Evolutionary conservation across 1,140 invertebrate species (phyloP).

Genomic region (Drosophila nebulosa): DNA sequence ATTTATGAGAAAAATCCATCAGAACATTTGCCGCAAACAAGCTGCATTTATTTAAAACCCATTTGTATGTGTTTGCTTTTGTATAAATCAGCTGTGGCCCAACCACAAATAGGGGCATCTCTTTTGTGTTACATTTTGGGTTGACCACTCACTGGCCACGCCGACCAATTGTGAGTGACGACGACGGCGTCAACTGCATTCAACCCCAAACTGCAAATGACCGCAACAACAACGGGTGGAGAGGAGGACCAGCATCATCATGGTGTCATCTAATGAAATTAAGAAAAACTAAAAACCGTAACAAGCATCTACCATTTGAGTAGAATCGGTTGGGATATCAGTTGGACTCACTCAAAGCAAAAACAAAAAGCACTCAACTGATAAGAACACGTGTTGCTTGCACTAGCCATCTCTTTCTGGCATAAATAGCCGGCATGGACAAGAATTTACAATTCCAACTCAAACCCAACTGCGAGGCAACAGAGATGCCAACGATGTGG

Average conservation of each 20-base stretch:
- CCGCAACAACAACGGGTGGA: conserved; percentile 16
- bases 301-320: conserved; percentile 6
- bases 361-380: conserved; percentile 50
- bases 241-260: conserved; percentile 46
- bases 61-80: neutral
- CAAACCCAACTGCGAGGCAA: neutral
- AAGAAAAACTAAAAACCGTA: conserved; percentile 38
- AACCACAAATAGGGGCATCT: conserved; percentile 51
- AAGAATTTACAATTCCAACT: neutral
- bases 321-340: neutral
- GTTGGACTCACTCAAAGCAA: neutral
- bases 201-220: conserved; percentile 17
- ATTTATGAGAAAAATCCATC: neutral
- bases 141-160: conserved; percentile 40
- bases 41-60: neutral
- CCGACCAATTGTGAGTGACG: conserved; percentile 60
- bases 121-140: conserved; percentile 24
- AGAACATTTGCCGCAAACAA: neutral
- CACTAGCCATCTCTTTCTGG: conserved; percentile 36
- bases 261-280: conserved; percentile 59
- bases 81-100: neutral
- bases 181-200: conserved; percentile 3
- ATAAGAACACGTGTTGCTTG: conserved; percentile 77
- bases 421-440: neutral
- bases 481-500: conserved; percentile 9